Evolutionary conservation across 2,888 invertebrate genomes (phyloP).

Genomic region (Lymantria monacha): DNA sequence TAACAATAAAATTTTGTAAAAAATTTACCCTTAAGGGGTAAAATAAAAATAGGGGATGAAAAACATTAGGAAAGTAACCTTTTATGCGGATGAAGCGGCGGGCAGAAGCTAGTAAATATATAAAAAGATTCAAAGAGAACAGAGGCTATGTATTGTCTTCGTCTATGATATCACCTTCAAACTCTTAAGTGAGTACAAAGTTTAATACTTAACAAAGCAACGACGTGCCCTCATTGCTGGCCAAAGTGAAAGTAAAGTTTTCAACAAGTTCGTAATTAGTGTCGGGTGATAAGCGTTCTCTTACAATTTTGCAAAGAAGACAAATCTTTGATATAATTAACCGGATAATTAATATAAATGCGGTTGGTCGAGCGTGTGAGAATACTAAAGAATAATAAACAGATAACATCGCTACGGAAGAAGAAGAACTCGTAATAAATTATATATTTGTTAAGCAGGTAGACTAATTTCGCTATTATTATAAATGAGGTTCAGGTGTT

Average conservation of each 20-base stretch:
- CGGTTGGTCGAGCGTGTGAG: slow-evolving; percentile 1
- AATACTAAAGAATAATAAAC: no score
- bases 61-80: no score
- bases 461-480: no score
- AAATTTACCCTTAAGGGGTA: no score
- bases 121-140: slow-evolving; percentile 18
- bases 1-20: no score
- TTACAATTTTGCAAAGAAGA: slow-evolving; percentile 24
- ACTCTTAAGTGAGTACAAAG: slow-evolving; percentile 27
- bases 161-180: slow-evolving; percentile 25
- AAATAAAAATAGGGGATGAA: no score
- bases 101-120: neutral
- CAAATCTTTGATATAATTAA: slow-evolving; percentile 31
- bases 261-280: slow-evolving; percentile 47
- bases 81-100: no score
- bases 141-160: slow-evolving; percentile 20
- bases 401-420: no score
- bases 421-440: no score
- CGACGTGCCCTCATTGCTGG: slow-evolving; percentile 30
- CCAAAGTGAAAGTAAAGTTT: slow-evolving; percentile 37
- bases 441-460: no score
- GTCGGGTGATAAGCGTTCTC: slow-evolving; percentile 39
- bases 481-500: no score
- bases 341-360: slow-evolving; percentile 24
- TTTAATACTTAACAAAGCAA: slow-evolving; percentile 40